Conservation (phyloP, 2,888 invertebrate species). For the Drosophila suboccidentalis region DNA sequence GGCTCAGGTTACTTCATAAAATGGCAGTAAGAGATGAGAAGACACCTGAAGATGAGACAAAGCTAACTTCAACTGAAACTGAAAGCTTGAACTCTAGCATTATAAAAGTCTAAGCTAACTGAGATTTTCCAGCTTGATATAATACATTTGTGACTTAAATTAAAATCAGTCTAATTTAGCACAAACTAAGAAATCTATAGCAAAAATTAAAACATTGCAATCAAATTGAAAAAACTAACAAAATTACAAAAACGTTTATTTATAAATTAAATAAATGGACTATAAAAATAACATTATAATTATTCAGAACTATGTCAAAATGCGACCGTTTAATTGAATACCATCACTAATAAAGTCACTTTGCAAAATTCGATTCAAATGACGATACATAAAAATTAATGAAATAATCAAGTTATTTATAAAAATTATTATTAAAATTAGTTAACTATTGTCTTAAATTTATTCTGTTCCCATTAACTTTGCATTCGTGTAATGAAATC, state of each 20-base stretch:
- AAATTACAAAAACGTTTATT: not conserved
- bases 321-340: too few species aligned
- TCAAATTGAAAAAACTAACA: not conserved
- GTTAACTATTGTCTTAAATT: too few species aligned
- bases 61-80: not conserved
- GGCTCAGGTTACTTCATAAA: slow-evolving; percentile 45
- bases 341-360: too few species aligned
- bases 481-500: not conserved
- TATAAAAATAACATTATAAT: too few species aligned
- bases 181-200: not conserved
- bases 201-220: not conserved
- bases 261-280: not conserved
- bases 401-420: too few species aligned
- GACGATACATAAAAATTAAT: too few species aligned
- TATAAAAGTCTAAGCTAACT: not conserved
- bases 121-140: not conserved
- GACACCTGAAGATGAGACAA: not conserved
- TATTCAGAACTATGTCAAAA: too few species aligned
- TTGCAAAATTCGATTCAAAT: too few species aligned
- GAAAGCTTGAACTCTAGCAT: not conserved
- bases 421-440: too few species aligned
- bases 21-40: slow-evolving; percentile 13
- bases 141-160: not conserved
- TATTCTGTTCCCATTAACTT: too few species aligned
- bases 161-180: not conserved